These are phyloP conservation scores for Chloropsis hardwickii DNA, from an alignment of 2,113 vertebrate species.

Conservation along the genomic window DNA sequence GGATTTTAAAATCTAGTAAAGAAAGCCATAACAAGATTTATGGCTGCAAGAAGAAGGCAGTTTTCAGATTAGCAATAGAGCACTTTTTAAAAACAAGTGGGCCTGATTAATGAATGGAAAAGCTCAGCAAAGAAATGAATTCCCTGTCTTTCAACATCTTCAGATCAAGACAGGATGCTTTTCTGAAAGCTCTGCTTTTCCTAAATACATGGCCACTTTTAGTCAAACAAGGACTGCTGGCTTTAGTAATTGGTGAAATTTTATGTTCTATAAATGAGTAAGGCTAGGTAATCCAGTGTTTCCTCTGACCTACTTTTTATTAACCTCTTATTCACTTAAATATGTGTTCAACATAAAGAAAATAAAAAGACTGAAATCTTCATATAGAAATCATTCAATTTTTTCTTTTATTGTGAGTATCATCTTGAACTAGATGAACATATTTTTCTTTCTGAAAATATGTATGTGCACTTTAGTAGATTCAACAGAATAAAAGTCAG, in stretches of 20 bases:
- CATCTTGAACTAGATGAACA: not conserved
- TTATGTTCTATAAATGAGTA: not conserved
- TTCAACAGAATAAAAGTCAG: not conserved
- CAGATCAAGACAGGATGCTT: not conserved
- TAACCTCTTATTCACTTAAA: not conserved
- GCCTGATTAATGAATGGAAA: not conserved
- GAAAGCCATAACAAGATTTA: not conserved
- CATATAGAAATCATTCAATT: rapidly evolving
- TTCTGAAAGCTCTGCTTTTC: not conserved
- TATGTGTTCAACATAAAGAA: not conserved
- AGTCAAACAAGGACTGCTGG: not conserved
- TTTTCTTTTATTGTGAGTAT: not conserved
- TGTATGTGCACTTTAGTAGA: not conserved
- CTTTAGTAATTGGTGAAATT: not conserved
- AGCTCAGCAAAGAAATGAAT: not conserved
- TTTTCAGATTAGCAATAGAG: not conserved
- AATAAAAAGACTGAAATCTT: not conserved
- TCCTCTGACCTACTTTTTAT: not conserved
- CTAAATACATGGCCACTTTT: not conserved
- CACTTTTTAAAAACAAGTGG: not conserved
- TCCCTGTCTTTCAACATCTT: not conserved
- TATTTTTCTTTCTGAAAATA: not conserved
- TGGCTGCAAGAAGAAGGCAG: not conserved
- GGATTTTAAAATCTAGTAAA: not conserved
- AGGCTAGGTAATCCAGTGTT: not conserved